Evolutionary conservation across 2,888 invertebrate genomes (phyloP), one percentile per base, ranked within the genome.

Genomic region (Julus scanicus): DNA sequence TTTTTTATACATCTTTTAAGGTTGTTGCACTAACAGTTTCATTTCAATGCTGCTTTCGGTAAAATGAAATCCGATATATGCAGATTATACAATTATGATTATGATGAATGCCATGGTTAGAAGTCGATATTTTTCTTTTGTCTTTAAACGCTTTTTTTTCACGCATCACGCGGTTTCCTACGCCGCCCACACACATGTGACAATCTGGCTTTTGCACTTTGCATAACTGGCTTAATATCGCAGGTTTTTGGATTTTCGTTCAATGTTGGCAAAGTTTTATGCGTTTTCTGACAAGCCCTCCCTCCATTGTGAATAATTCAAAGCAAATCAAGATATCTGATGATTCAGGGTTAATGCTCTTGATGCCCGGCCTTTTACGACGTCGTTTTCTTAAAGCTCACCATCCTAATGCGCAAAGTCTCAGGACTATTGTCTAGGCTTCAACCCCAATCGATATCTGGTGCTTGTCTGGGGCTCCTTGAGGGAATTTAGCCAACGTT

Each of bases 311-410:
- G 80, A 80, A 80, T 80, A 80, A 37, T 80, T 80, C 37, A 29
- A 80, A 80, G 80, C 80, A 80, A 80, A 80, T 80, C 37, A 80
- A 37, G 80, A 80, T 37, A 80, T 80, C 80, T 80, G 80, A 80
- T 80, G 80, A 80, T 80, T 80, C 80, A 80, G 80, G 80, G 80
- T 80, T 80, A 80, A 80, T 80, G 80, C 80, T 80, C 80, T 20
- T 80, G 80, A 80, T 80, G 80, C 80, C 37, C 37, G 37, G 80
- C 37, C 80, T 80, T 57, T 80, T 80, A 80, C 80, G 80, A 80
- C 80, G 13, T 80, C 80, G 80, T 80, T 80, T 80, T 80, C 80
- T 80, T 80, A 80, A 80, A 80, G 80, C 80, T 80, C 80, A 80
- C 80, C 80, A 80, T 80, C 13, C 80, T 29, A 37, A 80, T 80